Evolutionary conservation across 2,888 invertebrate genomes (phyloP), one percentile per base, ranked within the genome.

Genomic region (Cataglyphis livida): DNA sequence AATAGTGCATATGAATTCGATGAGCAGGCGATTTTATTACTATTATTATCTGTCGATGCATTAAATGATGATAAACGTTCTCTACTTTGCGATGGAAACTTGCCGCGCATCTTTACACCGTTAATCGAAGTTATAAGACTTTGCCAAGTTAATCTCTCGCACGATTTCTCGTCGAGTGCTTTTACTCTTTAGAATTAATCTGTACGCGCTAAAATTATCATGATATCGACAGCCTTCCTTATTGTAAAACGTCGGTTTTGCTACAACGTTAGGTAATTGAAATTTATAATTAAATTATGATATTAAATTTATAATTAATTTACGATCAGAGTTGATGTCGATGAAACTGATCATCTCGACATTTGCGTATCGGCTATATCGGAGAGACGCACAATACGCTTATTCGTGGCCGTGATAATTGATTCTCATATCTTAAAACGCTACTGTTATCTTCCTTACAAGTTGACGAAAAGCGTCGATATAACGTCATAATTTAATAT

Each of bases 1-100:
- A 70, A 38, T 61, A n/a, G 25, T 21, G 57, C 61, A 48, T 48
- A 35, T 35, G n/a, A n/a, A 18, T 48, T n/a, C n/a, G n/a, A n/a
- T 73, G 62, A 74, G 38, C 44, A 21, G 25, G 32, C 71, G 57
- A 62, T 48, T 68, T 84, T 76, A 76, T 85, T 73, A 81, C 68
- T 66, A 51, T 76, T 76, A 83, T 85, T 74, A 76, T 32, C 28
- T 28, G 54, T 6, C 28, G 75, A 75, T 82, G 81, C 51, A 51
- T 85, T 81, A 76, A 81, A 38, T 44, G 71, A 18, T 35, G 44
- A 38, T 41, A 59, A 51, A 51, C n/a, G 44, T 59, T 59, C 44
- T 61, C 51, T 9, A 62, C 28, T 62, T 62, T 59, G 25, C 28
- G 59, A 57, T 25, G 44, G 48, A 32, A n/a, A 51, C n/a, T n/a